phyloP scores from a whole-genome alignment of 2,113 vertebrate genomes.

The Lepisosteus oculatus region DNA sequence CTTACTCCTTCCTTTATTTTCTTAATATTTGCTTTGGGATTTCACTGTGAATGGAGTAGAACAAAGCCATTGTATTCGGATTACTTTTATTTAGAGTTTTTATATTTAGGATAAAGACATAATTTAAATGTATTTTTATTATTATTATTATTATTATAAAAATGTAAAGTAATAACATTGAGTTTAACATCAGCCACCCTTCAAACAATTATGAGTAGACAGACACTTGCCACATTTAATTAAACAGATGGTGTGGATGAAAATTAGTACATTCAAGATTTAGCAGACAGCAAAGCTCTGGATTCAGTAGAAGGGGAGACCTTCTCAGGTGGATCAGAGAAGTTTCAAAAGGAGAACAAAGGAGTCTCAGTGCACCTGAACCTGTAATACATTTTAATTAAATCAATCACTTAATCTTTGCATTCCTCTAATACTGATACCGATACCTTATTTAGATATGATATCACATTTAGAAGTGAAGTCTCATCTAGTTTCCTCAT shows the following conservation, averaged over 20 bases:
- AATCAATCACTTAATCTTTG: neutral
- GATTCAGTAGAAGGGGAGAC: neutral
- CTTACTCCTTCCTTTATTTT: too few species aligned
- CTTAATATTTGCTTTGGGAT: too few species aligned
- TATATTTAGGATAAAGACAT: too few species aligned
- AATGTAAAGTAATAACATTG: too few species aligned
- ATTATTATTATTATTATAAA: too few species aligned
- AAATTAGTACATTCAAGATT: neutral
- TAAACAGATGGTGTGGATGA: neutral
- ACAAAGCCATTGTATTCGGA: too few species aligned
- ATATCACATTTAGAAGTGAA: neutral
- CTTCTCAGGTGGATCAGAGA: neutral
- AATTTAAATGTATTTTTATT: too few species aligned
- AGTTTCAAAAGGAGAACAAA: neutral
- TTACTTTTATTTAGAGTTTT: too few species aligned
- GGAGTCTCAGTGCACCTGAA: neutral
- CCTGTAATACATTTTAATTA: neutral
- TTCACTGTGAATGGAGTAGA: too few species aligned
- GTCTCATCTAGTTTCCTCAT: too few species aligned
- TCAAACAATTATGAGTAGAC: too few species aligned
- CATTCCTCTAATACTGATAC: conserved; percentile 1
- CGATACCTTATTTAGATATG: neutral
- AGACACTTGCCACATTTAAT: neutral
- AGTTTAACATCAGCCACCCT: too few species aligned
- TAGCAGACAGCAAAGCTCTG: neutral